Evolutionary conservation across 2,888 invertebrate genomes (phyloP).

Genomic region (Apamea anceps): DNA sequence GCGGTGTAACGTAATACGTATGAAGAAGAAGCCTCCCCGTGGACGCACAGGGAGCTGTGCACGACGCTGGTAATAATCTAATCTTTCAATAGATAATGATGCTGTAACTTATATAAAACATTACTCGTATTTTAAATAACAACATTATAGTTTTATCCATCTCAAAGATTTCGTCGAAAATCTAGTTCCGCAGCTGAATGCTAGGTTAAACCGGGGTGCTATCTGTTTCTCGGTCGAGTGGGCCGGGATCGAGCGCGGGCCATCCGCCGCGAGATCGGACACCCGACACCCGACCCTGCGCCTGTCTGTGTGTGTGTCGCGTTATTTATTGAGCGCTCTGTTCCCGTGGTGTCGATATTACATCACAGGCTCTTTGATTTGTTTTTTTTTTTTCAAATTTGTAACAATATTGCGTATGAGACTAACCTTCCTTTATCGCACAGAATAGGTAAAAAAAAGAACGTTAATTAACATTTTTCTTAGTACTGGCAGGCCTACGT

Average conservation of each 20-base stretch:
- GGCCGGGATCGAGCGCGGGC: slow-evolving; percentile 31
- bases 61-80: not conserved
- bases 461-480: not conserved
- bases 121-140: not conserved
- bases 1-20: not conserved
- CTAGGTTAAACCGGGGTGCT: slow-evolving; percentile 28
- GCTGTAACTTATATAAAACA: no score
- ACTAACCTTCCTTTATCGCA: not conserved
- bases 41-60: no score
- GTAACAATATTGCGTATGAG: not conserved
- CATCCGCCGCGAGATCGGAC: slow-evolving; percentile 36
- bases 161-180: slow-evolving; percentile 9
- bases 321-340: slow-evolving; percentile 22
- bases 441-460: not conserved
- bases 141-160: not conserved
- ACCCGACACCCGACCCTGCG: not conserved
- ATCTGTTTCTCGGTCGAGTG: slow-evolving; percentile 60
- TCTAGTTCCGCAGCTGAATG: slow-evolving; percentile 22
- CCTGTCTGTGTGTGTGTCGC: not conserved
- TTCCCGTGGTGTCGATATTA: not conserved
- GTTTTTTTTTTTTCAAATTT: not conserved
- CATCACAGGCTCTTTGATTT: slow-evolving; percentile 6
- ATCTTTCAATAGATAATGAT: not conserved
- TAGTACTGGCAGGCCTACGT: not conserved
- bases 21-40: not conserved